Percentiles rank a stretch among this genome's conserved stretches.
Conservation (phyloP, 2,113 vertebrate species). For the Plotosus lineatus region DNA sequence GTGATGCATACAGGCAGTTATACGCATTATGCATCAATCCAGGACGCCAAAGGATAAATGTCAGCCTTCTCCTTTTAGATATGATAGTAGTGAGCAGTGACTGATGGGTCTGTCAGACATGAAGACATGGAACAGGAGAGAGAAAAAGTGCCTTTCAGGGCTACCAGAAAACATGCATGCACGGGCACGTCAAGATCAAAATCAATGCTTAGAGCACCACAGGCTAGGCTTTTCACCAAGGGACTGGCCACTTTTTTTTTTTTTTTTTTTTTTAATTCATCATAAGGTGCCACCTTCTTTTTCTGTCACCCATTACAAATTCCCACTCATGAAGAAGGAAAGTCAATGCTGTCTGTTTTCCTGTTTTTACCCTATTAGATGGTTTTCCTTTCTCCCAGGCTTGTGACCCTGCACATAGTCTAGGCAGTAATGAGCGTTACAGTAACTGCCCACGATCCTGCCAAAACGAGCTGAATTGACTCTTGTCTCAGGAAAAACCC, state of each 20-base stretch:
- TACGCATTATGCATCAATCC: constrained; percentile 65
- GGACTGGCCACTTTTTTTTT: background rate
- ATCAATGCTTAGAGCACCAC: constrained; percentile 53
- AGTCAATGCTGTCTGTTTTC: constrained; percentile 38
- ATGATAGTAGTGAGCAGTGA: constrained; percentile 62
- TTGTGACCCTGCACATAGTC: constrained; percentile 18
- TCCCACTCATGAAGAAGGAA: constrained; percentile 34
- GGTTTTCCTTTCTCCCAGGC: constrained; percentile 10
- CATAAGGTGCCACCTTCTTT: background rate
- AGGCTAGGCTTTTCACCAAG: background rate
- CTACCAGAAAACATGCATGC: constrained; percentile 43
- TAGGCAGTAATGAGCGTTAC: constrained; percentile 21
- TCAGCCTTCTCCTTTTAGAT: constrained; percentile 61
- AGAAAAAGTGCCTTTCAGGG: constrained; percentile 25
- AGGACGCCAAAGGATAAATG: constrained; percentile 52
- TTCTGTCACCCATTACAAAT: constrained; percentile 5
- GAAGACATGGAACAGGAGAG: constrained; percentile 58
- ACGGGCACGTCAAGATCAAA: constrained; percentile 55
- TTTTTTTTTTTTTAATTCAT: constrained; percentile 19
- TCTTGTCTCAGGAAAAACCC: background rate
- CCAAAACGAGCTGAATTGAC: background rate
- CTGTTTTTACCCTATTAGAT: constrained; percentile 30
- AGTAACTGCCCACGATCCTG: background rate
- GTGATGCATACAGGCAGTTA: too few species aligned
- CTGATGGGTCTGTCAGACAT: constrained; percentile 64